A percentile compares a stretch with the other conserved stretches of the same genome.
Evolutionary conservation across 2,888 invertebrate species (phyloP).

Genomic region (Callyntrura sp.): DNA sequence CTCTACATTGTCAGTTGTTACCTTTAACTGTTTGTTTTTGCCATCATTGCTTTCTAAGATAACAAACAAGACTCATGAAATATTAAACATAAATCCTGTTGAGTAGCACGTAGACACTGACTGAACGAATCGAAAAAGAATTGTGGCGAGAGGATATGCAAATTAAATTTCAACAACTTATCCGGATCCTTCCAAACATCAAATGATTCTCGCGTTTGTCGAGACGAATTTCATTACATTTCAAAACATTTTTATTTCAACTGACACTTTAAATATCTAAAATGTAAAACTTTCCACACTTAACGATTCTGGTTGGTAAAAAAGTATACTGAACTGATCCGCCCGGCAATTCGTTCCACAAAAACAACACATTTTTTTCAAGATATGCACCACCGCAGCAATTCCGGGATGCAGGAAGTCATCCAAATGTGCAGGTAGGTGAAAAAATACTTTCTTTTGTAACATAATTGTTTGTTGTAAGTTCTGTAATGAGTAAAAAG

Average conservation of each 20-base stretch:
- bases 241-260: not conserved
- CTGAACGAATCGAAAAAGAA: not conserved
- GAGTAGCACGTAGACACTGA: constrained; percentile 1
- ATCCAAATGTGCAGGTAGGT: constrained; percentile 84
- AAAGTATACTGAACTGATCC: not conserved
- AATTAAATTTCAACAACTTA: not conserved
- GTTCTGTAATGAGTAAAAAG: no score
- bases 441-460: not conserved
- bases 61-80: constrained; percentile 62
- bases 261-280: not conserved
- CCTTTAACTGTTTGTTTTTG: constrained; percentile 41
- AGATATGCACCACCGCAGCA: constrained; percentile 79
- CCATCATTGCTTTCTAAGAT: not conserved
- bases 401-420: constrained; percentile 83
- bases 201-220: not conserved
- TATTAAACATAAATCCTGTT: not conserved
- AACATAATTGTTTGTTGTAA: not conserved
- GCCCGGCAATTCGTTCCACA: no score
- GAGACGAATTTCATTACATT: not conserved
- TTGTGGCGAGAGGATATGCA: not conserved
- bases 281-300: constrained; percentile 1
- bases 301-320: not conserved
- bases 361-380: not conserved
- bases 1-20: not conserved
- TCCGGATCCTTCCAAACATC: not conserved